Evolutionary conservation across 23 tunicate genomes (phyloP).

Genomic region (Diplosoma virens): DNA sequence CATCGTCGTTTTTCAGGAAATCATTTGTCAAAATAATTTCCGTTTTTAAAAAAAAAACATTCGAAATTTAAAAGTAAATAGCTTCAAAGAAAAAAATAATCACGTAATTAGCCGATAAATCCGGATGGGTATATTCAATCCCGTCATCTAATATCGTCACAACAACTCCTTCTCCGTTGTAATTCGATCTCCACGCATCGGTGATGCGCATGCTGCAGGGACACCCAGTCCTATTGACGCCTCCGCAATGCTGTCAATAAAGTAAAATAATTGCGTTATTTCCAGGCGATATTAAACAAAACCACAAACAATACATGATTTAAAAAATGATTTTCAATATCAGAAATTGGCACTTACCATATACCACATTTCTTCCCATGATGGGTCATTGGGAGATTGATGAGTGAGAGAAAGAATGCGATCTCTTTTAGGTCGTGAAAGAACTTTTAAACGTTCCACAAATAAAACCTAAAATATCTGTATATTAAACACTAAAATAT

Average conservation of each 20-base stretch:
- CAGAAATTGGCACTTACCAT: constrained; percentile 42
- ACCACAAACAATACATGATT: neutral
- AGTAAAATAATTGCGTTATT: neutral
- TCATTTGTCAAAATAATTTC: too few relatives aligned
- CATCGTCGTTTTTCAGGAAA: too few relatives aligned
- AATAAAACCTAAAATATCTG: constrained; percentile 30
- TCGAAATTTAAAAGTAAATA: neutral
- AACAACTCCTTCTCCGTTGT: constrained; percentile 76
- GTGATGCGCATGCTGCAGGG: constrained; percentile 81
- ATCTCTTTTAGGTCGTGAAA: constrained; percentile 40
- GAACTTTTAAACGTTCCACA: constrained; percentile 43
- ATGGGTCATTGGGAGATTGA: constrained; percentile 60
- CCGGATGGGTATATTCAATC: constrained; percentile 90
- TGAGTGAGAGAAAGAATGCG: neutral
- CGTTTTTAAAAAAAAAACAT: too few relatives aligned
- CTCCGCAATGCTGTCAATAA: constrained; percentile 71
- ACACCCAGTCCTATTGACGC: constrained; percentile 29
- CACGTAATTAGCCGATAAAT: constrained; percentile 69
- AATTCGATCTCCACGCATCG: constrained; percentile 95
- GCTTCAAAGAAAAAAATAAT: neutral
- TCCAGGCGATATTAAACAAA: too few relatives aligned
- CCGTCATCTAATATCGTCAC: constrained; percentile 97
- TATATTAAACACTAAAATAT: too few relatives aligned
- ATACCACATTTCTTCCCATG: constrained; percentile 92
- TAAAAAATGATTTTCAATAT: constrained; percentile 6